These are phyloP conservation scores for Pseudochirops corinnae DNA, from an alignment of 2,797 vertebrate genomes.

Conservation along the genomic window DNA sequence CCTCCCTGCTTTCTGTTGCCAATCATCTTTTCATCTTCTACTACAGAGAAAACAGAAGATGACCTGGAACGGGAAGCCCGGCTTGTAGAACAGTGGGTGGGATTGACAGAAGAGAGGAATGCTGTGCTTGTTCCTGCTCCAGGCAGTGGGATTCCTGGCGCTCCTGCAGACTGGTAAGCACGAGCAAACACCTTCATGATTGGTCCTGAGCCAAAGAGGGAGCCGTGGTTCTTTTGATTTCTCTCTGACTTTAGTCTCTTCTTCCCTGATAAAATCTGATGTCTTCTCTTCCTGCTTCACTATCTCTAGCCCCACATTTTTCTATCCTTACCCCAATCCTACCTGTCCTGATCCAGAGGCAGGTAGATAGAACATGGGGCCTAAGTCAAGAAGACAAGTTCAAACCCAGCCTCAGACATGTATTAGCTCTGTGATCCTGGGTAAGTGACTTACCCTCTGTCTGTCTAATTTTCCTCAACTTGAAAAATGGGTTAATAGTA, in stretches of 20 bases:
- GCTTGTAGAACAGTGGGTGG: constrained; percentile 98
- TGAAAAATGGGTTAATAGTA: not conserved
- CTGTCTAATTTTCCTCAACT: not conserved
- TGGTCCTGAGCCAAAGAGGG: not conserved
- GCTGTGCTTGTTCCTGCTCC: constrained; percentile 96
- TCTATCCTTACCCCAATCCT: not conserved
- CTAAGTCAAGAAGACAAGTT: not conserved
- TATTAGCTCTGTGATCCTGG: not conserved
- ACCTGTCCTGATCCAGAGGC: not conserved
- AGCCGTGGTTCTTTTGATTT: not conserved
- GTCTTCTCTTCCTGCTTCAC: not conserved
- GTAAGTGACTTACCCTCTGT: not conserved
- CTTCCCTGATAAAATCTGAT: not conserved
- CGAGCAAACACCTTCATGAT: not conserved
- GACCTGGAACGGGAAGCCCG: constrained; percentile 95
- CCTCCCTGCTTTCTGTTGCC: not conserved
- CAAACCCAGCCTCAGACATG: not conserved
- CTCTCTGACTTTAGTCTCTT: fast-evolving
- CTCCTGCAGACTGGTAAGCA: constrained; percentile 94
- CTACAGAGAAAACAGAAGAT: constrained; percentile 94
- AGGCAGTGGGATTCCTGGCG: constrained; percentile 95
- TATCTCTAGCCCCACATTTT: not conserved
- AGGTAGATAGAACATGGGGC: not conserved
- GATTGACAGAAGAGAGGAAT: constrained; percentile 96
- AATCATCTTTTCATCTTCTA: not conserved